A percentile compares a stretch with the other conserved stretches of the same genome.
phyloP scores from a whole-genome alignment of 2,888 invertebrate genomes.

The Tetragnatha montana region DNA sequence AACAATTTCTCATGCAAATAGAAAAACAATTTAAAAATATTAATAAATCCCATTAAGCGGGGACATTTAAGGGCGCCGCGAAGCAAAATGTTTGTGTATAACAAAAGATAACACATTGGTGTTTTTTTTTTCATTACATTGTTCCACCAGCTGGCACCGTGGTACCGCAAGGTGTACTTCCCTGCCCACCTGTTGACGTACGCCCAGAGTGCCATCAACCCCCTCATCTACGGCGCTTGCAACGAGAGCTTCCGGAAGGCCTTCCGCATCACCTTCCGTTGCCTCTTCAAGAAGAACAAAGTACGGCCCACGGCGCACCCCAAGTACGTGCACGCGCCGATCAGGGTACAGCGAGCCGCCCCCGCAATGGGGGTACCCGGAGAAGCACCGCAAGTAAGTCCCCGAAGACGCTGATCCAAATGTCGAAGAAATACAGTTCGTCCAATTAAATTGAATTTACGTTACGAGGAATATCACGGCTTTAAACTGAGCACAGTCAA shows the following conservation, averaged over 20 bases:
- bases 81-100: too few species aligned
- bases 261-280: slow-evolving; percentile 76
- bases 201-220: slow-evolving; percentile 81
- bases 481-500: background rate
- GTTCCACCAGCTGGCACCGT: slow-evolving; percentile 53
- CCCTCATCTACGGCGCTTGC: slow-evolving; percentile 85
- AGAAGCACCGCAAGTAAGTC: background rate
- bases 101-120: too few species aligned
- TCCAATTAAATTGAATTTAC: background rate
- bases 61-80: too few species aligned
- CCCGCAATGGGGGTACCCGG: too few species aligned
- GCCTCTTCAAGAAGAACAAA: slow-evolving; percentile 50
- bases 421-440: background rate
- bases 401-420: background rate
- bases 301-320: slow-evolving; percentile 46
- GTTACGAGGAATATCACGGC: background rate
- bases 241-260: slow-evolving; percentile 84
- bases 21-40: too few species aligned
- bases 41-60: too few species aligned
- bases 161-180: slow-evolving; percentile 69
- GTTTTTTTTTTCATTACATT: too few species aligned
- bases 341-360: background rate
- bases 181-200: slow-evolving; percentile 71
- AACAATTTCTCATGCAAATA: too few species aligned
- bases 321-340: slow-evolving; percentile 52